These are phyloP conservation scores for Rotaria socialis DNA, from an alignment of 2,888 invertebrate species.

Conservation along the genomic window DNA sequence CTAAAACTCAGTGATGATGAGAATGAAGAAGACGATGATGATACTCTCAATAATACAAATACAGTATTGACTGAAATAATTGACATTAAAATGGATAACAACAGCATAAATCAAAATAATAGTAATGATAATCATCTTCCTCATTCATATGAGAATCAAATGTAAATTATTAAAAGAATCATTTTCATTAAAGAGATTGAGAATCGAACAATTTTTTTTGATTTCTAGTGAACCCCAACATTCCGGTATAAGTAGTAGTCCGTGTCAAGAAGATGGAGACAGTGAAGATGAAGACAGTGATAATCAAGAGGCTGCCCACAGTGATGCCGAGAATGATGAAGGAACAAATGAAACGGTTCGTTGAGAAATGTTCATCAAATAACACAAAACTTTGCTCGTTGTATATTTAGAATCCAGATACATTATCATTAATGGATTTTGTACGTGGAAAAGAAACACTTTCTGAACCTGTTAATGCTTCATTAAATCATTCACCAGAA, in stretches of 20 bases:
- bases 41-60: not conserved
- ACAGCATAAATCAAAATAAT: conserved; percentile 25
- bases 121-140: conserved; percentile 19
- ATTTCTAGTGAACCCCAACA: not conserved
- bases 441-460: not conserved
- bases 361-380: not conserved
- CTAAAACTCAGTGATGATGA: conserved; percentile 9
- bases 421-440: conserved; percentile 16
- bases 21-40: conserved; percentile 23
- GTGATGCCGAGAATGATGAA: conserved; percentile 29
- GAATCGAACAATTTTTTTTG: not conserved
- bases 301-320: conserved; percentile 3
- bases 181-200: no score
- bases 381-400: not conserved
- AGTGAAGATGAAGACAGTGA: conserved; percentile 27
- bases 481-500: not conserved
- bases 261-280: conserved; percentile 10
- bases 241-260: conserved; percentile 22
- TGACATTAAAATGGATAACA: not conserved
- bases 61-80: not conserved
- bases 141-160: conserved; percentile 29
- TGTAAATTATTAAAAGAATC: not conserved
- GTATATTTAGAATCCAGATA: not conserved
- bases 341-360: not conserved
- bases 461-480: conserved; percentile 10